Evolutionary conservation across 2,797 vertebrate species (phyloP), one percentile per base, ranked within the genome.

Genomic region (Sternarchorhynchus goeldii): DNA sequence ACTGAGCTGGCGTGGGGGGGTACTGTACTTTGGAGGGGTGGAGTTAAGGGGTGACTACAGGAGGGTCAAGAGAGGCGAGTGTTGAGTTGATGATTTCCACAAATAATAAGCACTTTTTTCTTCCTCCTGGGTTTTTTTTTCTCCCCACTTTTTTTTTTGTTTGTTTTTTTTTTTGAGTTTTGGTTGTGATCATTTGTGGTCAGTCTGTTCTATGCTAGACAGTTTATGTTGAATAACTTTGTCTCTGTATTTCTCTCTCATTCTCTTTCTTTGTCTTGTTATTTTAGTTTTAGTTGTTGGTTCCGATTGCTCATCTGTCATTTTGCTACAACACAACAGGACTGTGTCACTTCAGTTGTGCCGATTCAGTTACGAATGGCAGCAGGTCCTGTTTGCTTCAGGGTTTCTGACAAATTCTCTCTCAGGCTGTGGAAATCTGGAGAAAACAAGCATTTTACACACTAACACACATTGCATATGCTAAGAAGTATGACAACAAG

Each of bases 341-440:
- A 21, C 55, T 20, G 53, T 59, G 39, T 83, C 45, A 58, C 36
- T 70, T 69, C 21, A 14, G 50, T 53, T 53, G 80, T 87, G 79
- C 87, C 73, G 88, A 87, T 85, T 88, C 85, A 85, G 77, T 85
- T 83, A 80, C 87, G 90, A 88, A 90, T 81, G 86, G 88, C 85
- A 82, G 78, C 88, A 87, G 86, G 82, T 55, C 85, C 80, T 85
- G 88, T 90, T 86, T 80, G 90, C 81, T 81, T 85, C 72, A 86
- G 83, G 87, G 88, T 86, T 86, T 78, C 57, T 7, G 57, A 73
- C 75, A 63, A 25, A 14, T 39, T 83, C 58, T 62, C 34, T 14
- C 75, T 81, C 78, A 80, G 75, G 71, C 78, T 56, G 20, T 8
- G 14, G 20, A 69, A 64, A 83, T 66, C 63, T 73, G 59, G 8